Base-by-base conservation (phyloP, 2,888 invertebrate genomes). In the Fabriciana adippe region DNA sequence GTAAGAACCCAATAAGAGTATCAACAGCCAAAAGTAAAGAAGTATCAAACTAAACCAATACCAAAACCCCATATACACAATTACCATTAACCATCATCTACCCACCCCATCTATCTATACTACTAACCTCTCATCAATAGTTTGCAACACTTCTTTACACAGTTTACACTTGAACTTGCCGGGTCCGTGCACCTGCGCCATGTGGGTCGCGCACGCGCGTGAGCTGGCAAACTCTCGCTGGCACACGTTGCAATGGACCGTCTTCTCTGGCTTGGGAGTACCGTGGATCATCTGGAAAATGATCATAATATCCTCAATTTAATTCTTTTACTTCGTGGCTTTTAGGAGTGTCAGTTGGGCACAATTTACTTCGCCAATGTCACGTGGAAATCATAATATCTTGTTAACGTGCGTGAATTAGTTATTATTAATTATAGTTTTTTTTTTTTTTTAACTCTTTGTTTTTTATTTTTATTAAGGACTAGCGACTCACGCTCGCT, bases 121-220 rank as follows among this genome's bases (percentile, higher is more conserved):
- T 56, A 63, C 74, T 69, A 26, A 93, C 93, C 93, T 88, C 78
- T 93, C 93, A 73, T 93, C 93, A 35, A 83, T 77, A 2, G 93
- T 93, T 51, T 88, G 86, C 73, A 93, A 82, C 26, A 84, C 75
- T 31, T 86, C 87, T 45, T 81, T 78, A 67, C 93, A 93, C 15
- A 93, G 81, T 64, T 91, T 90, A 75, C 93, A 93, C 74, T 89
- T 89, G 79, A 89, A 93, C 72, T 91, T 86, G 41, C 87, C 89
- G 1, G 87, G 82, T 0, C 92, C 92, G 68, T 93, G 93, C 48
- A 87, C 88, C 64, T 89, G 86, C 6, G 87, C 79, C 74, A 83
- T 79, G 76, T 93, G 93, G 0, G 88, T 81, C 50, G 82, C 81
- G 67, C 89, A 85, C 0, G 93, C 87, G 6, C 92, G 83, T 1